Percentiles rank a stretch among this genome's conserved stretches.
Evolutionary conservation across 2,797 vertebrate species (phyloP).

Genomic region (Coilia nasus): DNA sequence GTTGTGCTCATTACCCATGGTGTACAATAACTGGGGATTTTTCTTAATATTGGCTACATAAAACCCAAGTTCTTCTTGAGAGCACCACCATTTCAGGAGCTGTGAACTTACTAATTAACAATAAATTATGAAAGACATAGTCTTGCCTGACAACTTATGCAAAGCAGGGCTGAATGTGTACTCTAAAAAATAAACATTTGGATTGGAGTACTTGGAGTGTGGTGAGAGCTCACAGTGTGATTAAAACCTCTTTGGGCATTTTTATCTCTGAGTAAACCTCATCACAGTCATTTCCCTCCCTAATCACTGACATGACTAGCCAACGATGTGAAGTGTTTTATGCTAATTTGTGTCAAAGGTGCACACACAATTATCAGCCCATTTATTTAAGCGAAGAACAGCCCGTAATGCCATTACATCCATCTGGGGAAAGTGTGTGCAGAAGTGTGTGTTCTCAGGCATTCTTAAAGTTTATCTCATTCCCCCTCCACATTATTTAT

Average conservation of each 20-base stretch:
- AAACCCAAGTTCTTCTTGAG: neutral
- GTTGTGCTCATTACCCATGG: neutral
- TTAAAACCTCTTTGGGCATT: neutral
- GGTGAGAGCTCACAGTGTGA: neutral
- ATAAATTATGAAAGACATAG: neutral
- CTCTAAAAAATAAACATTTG: constrained; percentile 4
- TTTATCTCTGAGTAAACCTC: constrained; percentile 1
- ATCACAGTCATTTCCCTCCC: neutral
- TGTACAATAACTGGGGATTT: neutral
- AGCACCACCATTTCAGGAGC: neutral
- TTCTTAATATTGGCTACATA: neutral
- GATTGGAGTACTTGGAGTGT: neutral
- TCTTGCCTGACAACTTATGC: neutral
- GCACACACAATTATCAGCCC: constrained; percentile 7
- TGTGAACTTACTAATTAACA: neutral
- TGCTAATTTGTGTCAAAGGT: neutral
- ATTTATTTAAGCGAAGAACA: neutral
- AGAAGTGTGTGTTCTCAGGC: neutral
- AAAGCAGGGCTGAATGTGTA: neutral
- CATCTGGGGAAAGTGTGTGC: constrained; percentile 4
- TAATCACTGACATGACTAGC: neutral
- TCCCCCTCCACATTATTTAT: neutral
- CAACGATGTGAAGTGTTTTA: constrained; percentile 18
- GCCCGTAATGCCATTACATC: neutral
- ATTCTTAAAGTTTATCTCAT: neutral